Percentiles rank a stretch among this genome's conserved stretches.
Conservation (phyloP, 2,888 invertebrate species). For the Dynastes grantii region DNA sequence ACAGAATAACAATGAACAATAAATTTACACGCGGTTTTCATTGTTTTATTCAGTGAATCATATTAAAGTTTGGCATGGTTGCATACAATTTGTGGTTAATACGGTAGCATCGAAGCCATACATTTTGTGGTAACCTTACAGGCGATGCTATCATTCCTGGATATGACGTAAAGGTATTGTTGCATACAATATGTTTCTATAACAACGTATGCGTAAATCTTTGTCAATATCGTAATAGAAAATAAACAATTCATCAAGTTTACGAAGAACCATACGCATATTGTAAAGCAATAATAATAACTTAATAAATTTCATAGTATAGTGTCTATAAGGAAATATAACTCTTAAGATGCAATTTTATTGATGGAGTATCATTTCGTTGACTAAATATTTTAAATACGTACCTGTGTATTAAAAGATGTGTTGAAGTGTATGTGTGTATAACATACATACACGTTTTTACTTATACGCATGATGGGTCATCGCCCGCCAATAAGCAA, state of each 20-base stretch:
- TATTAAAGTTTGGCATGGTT: constrained; percentile 10
- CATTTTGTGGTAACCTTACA: neutral
- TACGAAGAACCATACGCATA: no score
- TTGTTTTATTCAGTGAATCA: constrained; percentile 16
- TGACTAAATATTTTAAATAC: constrained; percentile 13
- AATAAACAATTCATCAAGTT: neutral
- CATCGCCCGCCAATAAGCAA: constrained; percentile 57
- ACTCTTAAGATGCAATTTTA: no score
- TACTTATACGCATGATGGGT: constrained; percentile 57
- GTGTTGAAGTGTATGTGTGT: constrained; percentile 36
- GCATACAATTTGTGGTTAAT: constrained; percentile 16
- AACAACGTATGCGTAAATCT: neutral
- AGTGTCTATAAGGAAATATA: no score
- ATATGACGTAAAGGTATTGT: neutral
- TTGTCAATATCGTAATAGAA: neutral
- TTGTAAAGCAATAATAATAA: no score
- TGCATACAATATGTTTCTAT: neutral
- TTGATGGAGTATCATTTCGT: constrained; percentile 35
- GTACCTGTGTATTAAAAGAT: neutral
- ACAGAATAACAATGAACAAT: constrained; percentile 17
- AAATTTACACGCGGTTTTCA: constrained; percentile 19
- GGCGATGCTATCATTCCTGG: neutral
- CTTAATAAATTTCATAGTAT: no score
- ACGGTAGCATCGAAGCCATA: constrained; percentile 18
- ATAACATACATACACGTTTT: constrained; percentile 54